Conservation (phyloP, 2,888 invertebrate species). For the Lymantria monacha region DNA sequence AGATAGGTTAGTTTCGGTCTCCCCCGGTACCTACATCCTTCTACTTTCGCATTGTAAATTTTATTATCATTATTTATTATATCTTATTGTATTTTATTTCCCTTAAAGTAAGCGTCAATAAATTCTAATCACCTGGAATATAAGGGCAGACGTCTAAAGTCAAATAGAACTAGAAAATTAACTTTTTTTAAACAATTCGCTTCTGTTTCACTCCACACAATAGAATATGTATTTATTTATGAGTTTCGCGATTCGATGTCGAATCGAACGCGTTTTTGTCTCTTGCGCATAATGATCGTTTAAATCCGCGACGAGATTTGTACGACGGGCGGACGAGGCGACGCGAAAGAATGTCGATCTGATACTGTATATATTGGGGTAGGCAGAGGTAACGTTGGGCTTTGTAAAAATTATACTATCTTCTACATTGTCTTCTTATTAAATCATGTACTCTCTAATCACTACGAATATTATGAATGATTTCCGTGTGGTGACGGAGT, state of each 20-base stretch:
- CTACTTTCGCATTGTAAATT: too few relatives aligned
- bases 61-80: too few relatives aligned
- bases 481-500: too few relatives aligned
- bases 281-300: constrained; percentile 51
- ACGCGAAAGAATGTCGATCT: constrained; percentile 39
- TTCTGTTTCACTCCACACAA: constrained; percentile 26
- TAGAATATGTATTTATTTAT: constrained; percentile 73
- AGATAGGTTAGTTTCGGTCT: too few relatives aligned
- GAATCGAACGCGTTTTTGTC: constrained; percentile 68
- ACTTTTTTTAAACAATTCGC: constrained; percentile 2
- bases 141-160: too few relatives aligned
- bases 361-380: not conserved
- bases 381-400: not conserved
- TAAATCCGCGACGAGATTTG: constrained; percentile 46
- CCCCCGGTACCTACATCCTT: too few relatives aligned
- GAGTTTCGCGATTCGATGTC: constrained; percentile 70
- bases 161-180: too few relatives aligned
- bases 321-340: constrained; percentile 31
- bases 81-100: too few relatives aligned
- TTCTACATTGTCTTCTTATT: not conserved
- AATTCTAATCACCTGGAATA: too few relatives aligned
- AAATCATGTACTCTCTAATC: too few relatives aligned
- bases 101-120: too few relatives aligned
- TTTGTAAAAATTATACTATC: not conserved
- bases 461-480: too few relatives aligned